These are phyloP conservation scores for Lemur catta DNA, from an alignment of 2,797 vertebrate genomes.

Conservation along the genomic window DNA sequence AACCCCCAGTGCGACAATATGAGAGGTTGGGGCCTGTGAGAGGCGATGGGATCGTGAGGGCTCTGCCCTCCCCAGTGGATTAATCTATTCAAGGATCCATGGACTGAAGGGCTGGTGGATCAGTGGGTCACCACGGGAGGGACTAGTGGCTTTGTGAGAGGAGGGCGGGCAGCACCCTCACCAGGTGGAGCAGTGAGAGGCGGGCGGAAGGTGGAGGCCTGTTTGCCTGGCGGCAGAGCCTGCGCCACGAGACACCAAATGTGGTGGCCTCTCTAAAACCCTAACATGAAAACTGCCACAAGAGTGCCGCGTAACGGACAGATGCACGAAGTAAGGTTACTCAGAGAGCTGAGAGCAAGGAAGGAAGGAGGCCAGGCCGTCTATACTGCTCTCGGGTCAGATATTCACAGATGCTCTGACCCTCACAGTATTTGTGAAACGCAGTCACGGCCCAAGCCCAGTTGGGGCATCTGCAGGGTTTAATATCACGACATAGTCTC, in stretches of 20 bases:
- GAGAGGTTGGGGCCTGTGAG: not conserved
- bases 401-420: not conserved
- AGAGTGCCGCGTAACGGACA: not conserved
- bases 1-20: not conserved
- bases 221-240: not conserved
- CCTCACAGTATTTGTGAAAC: not conserved
- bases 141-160: not conserved
- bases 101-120: not conserved
- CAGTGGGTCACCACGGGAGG: not conserved
- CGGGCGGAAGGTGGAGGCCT: rapidly evolving
- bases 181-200: not conserved
- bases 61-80: not conserved
- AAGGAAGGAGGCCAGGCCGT: not conserved
- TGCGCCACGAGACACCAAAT: too few relatives aligned
- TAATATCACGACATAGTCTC: not conserved
- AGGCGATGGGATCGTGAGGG: not conserved
- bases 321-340: not conserved
- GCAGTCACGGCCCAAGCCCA: not conserved
- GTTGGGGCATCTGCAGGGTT: not conserved
- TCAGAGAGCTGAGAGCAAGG: not conserved
- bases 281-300: not conserved
- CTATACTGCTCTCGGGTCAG: not conserved
- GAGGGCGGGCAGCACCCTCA: not conserved
- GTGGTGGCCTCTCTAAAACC: not conserved
- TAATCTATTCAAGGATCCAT: not conserved